Evolutionary conservation across 2,888 invertebrate genomes (phyloP).

Genomic region (Sesamia inferens): DNA sequence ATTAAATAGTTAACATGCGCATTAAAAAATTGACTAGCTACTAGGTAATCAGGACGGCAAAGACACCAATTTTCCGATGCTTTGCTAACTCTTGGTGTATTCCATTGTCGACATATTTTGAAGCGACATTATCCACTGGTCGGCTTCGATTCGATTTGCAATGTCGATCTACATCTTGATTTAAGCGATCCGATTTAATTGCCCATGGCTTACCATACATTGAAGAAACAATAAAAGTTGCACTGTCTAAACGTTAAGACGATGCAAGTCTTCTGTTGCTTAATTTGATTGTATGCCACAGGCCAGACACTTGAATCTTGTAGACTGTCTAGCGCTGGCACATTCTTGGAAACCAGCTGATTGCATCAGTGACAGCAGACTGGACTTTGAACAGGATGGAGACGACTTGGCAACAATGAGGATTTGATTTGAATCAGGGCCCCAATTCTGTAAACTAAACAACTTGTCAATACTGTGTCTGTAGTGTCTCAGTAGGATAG

Average conservation of each 20-base stretch:
- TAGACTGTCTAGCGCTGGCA: not conserved
- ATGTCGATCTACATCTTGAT: no score
- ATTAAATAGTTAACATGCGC: not conserved
- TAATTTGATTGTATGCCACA: not conserved
- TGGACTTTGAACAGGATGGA: conserved; percentile 44
- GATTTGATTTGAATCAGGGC: conserved; percentile 25
- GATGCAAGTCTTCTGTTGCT: not conserved
- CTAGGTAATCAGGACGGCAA: not conserved
- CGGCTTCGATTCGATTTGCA: no score
- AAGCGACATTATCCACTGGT: not conserved
- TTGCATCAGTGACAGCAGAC: not conserved
- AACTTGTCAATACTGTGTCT: no score
- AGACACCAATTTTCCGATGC: not conserved
- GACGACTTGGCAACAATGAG: conserved; percentile 39
- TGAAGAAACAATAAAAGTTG: not conserved
- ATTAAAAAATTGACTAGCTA: not conserved
- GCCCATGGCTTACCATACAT: no score
- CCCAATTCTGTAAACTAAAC: no score
- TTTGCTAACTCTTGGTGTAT: not conserved
- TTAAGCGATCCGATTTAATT: not conserved
- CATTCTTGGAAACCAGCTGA: conserved; percentile 13
- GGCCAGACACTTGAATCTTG: not conserved
- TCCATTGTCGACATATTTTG: not conserved
- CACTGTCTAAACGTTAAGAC: not conserved
- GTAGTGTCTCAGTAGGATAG: no score